Conservation (phyloP, 2,113 vertebrate species). For the Platysternon megacephalum region DNA sequence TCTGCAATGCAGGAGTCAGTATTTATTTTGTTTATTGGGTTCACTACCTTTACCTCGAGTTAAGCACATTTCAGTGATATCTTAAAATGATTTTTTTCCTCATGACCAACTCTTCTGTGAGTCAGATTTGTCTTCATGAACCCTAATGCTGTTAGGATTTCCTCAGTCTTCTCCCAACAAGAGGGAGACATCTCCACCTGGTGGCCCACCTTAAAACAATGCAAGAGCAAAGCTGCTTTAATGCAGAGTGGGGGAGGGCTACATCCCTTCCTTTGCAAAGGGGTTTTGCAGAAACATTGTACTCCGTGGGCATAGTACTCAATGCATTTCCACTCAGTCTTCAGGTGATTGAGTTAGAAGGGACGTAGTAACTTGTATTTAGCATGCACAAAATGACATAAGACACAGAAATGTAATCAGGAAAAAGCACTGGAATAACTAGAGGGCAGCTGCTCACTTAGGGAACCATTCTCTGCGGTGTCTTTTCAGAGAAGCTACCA, state of each 20-base stretch:
- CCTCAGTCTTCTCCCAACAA: background rate
- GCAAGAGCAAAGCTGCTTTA: background rate
- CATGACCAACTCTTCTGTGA: background rate
- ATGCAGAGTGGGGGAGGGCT: accelerated
- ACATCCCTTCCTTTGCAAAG: accelerated
- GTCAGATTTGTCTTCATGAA: background rate
- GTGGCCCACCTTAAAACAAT: conserved; percentile 41
- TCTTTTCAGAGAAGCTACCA: background rate
- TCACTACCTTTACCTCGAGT: background rate
- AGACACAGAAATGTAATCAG: background rate
- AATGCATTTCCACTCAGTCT: accelerated
- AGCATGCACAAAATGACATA: background rate
- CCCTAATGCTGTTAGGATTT: background rate
- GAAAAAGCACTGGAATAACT: background rate
- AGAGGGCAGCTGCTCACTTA: background rate
- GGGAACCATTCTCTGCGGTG: background rate
- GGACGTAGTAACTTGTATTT: background rate
- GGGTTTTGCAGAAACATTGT: background rate
- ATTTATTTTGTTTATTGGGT: background rate
- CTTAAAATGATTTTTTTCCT: background rate
- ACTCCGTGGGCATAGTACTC: accelerated
- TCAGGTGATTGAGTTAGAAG: background rate
- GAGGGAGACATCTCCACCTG: conserved; percentile 69
- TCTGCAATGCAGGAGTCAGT: background rate
- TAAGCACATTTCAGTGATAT: background rate